phyloP scores from a whole-genome alignment of 1,140 invertebrate genomes.

The Triops longicaudatus region DNA sequence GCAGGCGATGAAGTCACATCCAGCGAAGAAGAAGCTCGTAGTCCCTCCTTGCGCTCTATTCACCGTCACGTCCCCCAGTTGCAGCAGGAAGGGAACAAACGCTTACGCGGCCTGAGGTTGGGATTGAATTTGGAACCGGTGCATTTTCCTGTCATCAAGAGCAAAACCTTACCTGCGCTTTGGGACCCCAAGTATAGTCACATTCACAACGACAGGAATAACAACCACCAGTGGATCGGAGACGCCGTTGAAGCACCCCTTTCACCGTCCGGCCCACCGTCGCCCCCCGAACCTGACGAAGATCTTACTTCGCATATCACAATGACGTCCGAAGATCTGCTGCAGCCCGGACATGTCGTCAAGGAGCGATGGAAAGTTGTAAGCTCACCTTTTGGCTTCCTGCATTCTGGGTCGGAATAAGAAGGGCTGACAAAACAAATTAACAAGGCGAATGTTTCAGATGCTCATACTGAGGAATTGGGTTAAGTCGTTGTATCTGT shows the following conservation, averaged over 20 bases:
- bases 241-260: conserved; percentile 18
- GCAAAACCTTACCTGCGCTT: conserved; percentile 1
- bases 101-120: background rate
- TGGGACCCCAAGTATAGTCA: background rate
- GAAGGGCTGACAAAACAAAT: too few species aligned
- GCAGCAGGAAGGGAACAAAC: background rate
- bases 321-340: conserved; percentile 86
- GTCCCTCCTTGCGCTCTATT: background rate
- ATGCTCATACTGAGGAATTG: background rate
- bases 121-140: background rate
- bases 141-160: background rate
- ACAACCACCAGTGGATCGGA: conserved; percentile 17
- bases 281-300: conserved; percentile 21
- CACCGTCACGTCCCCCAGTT: background rate
- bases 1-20: background rate
- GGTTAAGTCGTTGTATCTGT: background rate
- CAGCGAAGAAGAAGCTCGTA: background rate
- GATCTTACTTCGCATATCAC: conserved; percentile 48
- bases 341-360: conserved; percentile 91
- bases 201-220: conserved; percentile 3
- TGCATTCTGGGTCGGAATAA: conserved; percentile 5
- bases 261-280: conserved; percentile 14
- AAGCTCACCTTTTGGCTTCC: conserved; percentile 37
- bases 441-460: too few species aligned
- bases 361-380: conserved; percentile 97